Evolutionary conservation across 2,113 vertebrate genomes (phyloP), one percentile per base, ranked within the genome.

Genomic region (Gobiocypris rarus): DNA sequence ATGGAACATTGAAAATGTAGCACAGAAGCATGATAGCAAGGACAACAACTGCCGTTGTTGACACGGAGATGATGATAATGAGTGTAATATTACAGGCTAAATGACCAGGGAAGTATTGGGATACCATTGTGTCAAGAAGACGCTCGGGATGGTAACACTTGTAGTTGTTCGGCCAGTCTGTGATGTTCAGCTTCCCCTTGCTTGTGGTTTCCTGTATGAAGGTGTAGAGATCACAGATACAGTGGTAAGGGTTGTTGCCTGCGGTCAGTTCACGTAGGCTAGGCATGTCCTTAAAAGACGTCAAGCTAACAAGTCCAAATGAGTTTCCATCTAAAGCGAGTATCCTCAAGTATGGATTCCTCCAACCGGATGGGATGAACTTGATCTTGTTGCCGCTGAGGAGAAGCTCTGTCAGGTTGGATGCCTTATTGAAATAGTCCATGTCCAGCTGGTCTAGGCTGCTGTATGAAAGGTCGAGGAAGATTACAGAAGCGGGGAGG

Each of bases 171-270:
- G 96, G 96, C 96, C 96, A 96, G 84, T 95, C 96, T 1, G 87
- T 89, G 56, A 96, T 92, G 56, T 86, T 88, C 2, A 95, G 75
- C 14, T 85, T 93, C 0, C 85, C 87, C 0, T 89, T 86, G 2
- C 19, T 77, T 1, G 86, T n/a, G 0, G 93, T 94, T 58, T 95
- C 92, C 80, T 93, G 85, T 69, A 96, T 69, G 61, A 97, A 97
- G 9, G 73, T 76, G 22, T 95, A 87, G 15, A 96, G 95, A 69
- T 96, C 96, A 69, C 96, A 97, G 3, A 92, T 95, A 83, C 96
- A 96, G 41, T 96, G 95, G 86, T 95, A 97, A 2, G 96, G 96
- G 80, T 97, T 97, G 89, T 96, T 94, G 50, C 96, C 95, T 0
- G 96, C 96, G 0, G 7, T 89, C 58, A 97, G 86, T 0, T 15